Evolutionary conservation across 2,888 invertebrate species (phyloP).

Genomic region (Tuta absoluta): DNA sequence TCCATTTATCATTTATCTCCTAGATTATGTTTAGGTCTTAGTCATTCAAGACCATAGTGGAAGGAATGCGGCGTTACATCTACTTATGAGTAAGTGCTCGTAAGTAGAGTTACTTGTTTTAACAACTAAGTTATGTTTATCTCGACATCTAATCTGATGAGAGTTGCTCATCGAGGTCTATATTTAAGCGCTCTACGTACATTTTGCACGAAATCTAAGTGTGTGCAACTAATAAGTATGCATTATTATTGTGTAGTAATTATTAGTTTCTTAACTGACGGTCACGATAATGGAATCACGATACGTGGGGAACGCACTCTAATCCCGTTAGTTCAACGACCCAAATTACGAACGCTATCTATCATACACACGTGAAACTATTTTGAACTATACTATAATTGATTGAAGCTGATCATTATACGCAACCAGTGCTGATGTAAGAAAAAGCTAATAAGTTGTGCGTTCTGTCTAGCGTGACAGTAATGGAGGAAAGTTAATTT

Average conservation of each 20-base stretch:
- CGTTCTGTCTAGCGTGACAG: conserved; percentile 67
- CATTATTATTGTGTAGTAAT: conserved; percentile 21
- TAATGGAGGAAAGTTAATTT: conserved; percentile 70
- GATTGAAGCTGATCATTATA: conserved; percentile 53
- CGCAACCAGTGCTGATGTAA: conserved; percentile 51
- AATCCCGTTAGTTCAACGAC: conserved; percentile 72
- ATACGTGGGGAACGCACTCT: conserved; percentile 52
- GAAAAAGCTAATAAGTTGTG: conserved; percentile 51
- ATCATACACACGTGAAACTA: conserved; percentile 58
- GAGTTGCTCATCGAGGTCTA: conserved; percentile 28
- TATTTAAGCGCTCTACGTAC: conserved; percentile 22
- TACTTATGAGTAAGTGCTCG: not conserved
- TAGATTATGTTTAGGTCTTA: conserved; percentile 12
- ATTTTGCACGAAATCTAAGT: conserved; percentile 37
- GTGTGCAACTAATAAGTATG: conserved; percentile 35
- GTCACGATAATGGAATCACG: conserved; percentile 44
- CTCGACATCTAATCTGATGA: conserved; percentile 18
- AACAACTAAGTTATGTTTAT: not conserved
- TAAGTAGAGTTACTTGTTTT: not conserved
- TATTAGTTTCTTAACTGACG: conserved; percentile 43
- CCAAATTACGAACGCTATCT: conserved; percentile 58
- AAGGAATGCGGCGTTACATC: conserved; percentile 5
- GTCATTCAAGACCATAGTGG: not conserved
- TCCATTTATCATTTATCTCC: conserved; percentile 11
- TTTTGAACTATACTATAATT: conserved; percentile 56